phyloP scores from a whole-genome alignment of 2,888 invertebrate species.

The Heliothis peltigera region DNA sequence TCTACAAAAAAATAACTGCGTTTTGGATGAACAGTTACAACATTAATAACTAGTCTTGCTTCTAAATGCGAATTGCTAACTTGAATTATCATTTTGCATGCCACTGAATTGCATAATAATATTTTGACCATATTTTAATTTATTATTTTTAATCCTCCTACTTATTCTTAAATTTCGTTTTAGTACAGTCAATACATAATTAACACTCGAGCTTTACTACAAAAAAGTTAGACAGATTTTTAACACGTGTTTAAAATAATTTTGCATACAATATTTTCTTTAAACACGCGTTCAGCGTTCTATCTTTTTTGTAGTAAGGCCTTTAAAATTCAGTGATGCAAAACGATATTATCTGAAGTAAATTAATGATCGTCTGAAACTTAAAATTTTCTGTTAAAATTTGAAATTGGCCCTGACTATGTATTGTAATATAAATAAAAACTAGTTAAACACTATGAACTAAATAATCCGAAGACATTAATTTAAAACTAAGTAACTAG shows the following conservation, averaged over 20 bases:
- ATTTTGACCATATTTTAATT: background rate
- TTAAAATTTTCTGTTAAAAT: slow-evolving; percentile 17
- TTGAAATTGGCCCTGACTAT: slow-evolving; percentile 13
- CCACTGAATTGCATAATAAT: slow-evolving; percentile 10
- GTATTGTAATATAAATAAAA: slow-evolving; percentile 28
- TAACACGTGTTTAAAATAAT: no score
- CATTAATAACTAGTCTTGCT: slow-evolving; percentile 44
- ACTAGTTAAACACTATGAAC: slow-evolving; percentile 44
- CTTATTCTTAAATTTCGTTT: no score
- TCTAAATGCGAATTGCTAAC: slow-evolving; percentile 10
- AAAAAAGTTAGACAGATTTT: no score
- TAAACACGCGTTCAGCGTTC: no score
- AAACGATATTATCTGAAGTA: background rate
- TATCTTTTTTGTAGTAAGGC: no score
- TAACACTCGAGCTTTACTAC: no score
- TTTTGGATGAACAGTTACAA: no score
- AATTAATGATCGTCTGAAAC: background rate
- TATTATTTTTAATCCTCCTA: background rate
- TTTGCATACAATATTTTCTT: no score
- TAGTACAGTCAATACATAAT: no score
- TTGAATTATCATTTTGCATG: background rate
- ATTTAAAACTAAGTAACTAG: slow-evolving; percentile 22
- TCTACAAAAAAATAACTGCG: no score
- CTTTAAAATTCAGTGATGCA: slow-evolving; percentile 9
- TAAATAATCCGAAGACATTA: slow-evolving; percentile 46